phyloP scores from a whole-genome alignment of 2,888 invertebrate genomes.

The Brachyopa scutellaris region DNA sequence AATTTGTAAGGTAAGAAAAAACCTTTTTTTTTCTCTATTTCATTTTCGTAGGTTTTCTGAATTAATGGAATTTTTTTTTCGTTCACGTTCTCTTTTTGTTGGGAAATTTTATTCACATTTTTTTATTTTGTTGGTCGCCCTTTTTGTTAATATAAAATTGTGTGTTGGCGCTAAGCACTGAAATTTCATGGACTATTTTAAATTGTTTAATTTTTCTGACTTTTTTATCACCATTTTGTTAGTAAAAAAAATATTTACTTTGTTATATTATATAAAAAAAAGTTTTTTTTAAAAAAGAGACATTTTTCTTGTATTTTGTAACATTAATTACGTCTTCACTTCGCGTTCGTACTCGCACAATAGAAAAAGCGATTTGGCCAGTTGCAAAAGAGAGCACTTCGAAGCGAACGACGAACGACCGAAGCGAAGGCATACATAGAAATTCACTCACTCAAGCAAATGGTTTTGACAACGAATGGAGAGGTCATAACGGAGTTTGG shows the following conservation, averaged over 20 bases:
- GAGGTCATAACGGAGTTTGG: not conserved
- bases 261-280: conserved; percentile 68
- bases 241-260: conserved; percentile 39
- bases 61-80: not conserved
- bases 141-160: not conserved
- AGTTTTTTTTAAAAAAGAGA: conserved; percentile 33
- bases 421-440: no score
- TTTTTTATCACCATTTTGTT: conserved; percentile 19
- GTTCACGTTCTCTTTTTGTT: conserved; percentile 27
- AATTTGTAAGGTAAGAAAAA: conserved; percentile 53
- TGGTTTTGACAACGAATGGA: conserved; percentile 11
- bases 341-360: conserved; percentile 69
- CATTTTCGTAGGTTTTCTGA: conserved; percentile 2
- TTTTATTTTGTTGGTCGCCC: conserved; percentile 2
- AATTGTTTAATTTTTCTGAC: conserved; percentile 7
- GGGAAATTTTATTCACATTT: conserved; percentile 2
- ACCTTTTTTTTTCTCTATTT: conserved; percentile 17
- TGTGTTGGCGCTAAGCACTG: conserved; percentile 35
- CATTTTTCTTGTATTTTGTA: conserved; percentile 57
- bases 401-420: no score
- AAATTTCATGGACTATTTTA: not conserved
- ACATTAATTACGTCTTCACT: conserved; percentile 71
- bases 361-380: conserved; percentile 62
- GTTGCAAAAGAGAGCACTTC: conserved; percentile 43
- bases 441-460: no score